Conservation (phyloP, 1,140 invertebrate genomes). For the Drosophila pruinosa region DNA sequence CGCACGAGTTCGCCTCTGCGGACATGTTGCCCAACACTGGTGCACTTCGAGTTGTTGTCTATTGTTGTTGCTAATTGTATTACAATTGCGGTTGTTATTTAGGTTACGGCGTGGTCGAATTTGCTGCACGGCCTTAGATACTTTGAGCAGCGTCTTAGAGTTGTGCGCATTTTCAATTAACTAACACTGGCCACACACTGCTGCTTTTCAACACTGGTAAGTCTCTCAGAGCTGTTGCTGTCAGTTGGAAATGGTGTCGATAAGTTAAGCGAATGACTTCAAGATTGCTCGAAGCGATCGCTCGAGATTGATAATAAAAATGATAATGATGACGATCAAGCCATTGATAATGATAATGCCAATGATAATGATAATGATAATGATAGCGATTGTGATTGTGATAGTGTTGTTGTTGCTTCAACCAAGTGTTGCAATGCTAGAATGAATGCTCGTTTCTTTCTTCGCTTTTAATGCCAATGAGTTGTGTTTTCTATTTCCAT, state of each 20-base stretch:
- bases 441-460: slow-evolving; percentile 39
- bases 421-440: background rate
- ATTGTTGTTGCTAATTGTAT: too few relatives aligned
- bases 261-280: slow-evolving; percentile 26
- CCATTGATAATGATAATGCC: slow-evolving; percentile 17
- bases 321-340: slow-evolving; percentile 1
- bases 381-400: slow-evolving; percentile 10
- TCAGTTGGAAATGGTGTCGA: slow-evolving; percentile 31
- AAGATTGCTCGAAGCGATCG: too few relatives aligned
- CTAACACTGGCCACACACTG: slow-evolving; percentile 14
- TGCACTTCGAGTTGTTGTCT: background rate
- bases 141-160: slow-evolving; percentile 49
- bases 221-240: slow-evolving; percentile 28
- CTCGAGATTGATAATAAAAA: background rate
- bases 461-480: slow-evolving; percentile 22
- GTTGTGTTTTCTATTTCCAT: slow-evolving; percentile 44
- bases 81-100: slow-evolving; percentile 14
- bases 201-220: slow-evolving; percentile 8
- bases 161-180: slow-evolving; percentile 68
- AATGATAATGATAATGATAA: slow-evolving; percentile 20
- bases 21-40: slow-evolving; percentile 62
- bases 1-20: slow-evolving; percentile 70
- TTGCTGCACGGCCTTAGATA: slow-evolving; percentile 60
- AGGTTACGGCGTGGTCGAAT: slow-evolving; percentile 62
- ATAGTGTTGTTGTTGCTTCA: slow-evolving; percentile 9